phyloP scores from a whole-genome alignment of 2,888 invertebrate genomes.

The Aromia moschata region DNA sequence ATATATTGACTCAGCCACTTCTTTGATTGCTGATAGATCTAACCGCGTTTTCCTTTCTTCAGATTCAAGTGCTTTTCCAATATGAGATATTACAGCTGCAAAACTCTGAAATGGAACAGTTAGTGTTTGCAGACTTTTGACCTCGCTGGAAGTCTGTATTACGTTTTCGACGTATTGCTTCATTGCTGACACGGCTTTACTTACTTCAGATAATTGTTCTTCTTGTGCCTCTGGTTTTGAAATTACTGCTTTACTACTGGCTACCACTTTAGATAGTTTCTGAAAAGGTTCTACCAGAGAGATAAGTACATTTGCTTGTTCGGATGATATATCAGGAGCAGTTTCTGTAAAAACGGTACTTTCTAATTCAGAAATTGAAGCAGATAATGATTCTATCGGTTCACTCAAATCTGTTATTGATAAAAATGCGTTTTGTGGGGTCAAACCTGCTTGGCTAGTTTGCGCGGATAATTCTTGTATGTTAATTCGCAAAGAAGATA shows the following conservation, averaged over 20 bases:
- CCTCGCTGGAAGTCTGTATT: neutral
- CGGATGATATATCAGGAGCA: neutral
- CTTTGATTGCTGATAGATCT: neutral
- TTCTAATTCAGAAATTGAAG: neutral
- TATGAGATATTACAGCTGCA: neutral
- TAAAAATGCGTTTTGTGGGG: neutral
- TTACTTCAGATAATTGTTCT: constrained; percentile 37
- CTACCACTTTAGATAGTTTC: constrained; percentile 11
- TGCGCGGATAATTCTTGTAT: neutral
- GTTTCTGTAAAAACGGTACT: neutral
- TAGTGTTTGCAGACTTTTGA: neutral
- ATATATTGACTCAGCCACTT: constrained; percentile 7
- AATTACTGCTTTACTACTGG: constrained; percentile 28
- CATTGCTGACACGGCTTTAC: constrained; percentile 36
- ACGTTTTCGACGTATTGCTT: constrained; percentile 33
- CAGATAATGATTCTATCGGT: neutral
- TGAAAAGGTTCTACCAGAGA: constrained; percentile 26
- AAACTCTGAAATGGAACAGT: neutral
- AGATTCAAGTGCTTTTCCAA: constrained; percentile 4
- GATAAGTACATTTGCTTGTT: neutral
- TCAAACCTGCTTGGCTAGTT: neutral
- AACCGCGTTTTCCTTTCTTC: neutral
- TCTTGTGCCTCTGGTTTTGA: constrained; percentile 36
- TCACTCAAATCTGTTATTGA: neutral
- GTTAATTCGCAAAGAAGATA: neutral